phyloP scores from a whole-genome alignment of 2,113 vertebrate genomes.

The Anhinga anhinga region DNA sequence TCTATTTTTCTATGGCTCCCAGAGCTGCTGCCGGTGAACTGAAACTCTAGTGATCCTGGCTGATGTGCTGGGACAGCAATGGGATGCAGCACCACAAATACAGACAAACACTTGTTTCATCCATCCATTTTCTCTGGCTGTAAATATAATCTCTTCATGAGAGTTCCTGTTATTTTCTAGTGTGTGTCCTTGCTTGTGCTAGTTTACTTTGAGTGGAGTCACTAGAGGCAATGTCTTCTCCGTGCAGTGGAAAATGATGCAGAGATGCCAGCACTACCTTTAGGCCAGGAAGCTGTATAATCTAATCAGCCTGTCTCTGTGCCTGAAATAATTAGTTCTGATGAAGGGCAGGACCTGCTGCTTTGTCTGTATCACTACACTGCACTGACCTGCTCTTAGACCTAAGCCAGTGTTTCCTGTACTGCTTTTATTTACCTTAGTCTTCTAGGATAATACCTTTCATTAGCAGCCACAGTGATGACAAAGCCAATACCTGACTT shows the following conservation, averaged over 20 bases:
- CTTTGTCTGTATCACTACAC: neutral
- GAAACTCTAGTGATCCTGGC: neutral
- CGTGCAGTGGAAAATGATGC: neutral
- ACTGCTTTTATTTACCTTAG: neutral
- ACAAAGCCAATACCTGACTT: neutral
- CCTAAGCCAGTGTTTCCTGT: neutral
- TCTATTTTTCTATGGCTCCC: neutral
- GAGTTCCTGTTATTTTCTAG: neutral
- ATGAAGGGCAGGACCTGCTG: neutral
- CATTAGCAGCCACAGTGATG: neutral
- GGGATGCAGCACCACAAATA: neutral
- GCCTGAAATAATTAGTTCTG: slow-evolving; percentile 9
- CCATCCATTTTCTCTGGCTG: neutral
- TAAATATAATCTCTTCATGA: neutral
- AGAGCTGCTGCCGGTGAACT: neutral
- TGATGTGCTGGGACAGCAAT: neutral
- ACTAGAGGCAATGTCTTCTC: neutral
- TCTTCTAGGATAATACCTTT: neutral
- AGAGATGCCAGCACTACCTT: neutral
- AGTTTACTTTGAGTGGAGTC: neutral
- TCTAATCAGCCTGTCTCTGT: neutral
- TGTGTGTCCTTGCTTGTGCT: neutral
- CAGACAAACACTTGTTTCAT: neutral
- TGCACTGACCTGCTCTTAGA: neutral
- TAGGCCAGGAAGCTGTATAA: neutral